Conservation (phyloP, 1,140 invertebrate genomes). For the Aethina tumida region DNA sequence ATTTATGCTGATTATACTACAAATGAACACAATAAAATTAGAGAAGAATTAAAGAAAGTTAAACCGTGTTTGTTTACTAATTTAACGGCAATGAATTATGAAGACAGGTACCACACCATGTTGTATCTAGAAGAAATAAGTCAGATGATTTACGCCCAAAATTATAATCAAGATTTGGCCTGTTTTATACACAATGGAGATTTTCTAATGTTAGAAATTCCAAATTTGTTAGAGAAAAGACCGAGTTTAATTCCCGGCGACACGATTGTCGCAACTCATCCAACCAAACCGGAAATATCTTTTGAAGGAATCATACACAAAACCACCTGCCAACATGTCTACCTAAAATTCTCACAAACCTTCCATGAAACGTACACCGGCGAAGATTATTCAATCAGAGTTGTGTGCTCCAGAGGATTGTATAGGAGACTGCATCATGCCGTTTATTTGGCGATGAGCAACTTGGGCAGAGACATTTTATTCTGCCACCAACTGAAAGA, state of each 20-base stretch:
- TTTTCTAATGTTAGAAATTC: constrained; percentile 64
- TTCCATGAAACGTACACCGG: constrained; percentile 32
- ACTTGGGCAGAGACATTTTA: constrained; percentile 25
- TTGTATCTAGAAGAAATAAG: constrained; percentile 72
- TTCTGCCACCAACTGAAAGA: constrained; percentile 27
- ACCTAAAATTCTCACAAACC: constrained; percentile 28
- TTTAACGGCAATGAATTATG: constrained; percentile 47
- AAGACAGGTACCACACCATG: constrained; percentile 55
- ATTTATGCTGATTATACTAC: constrained; percentile 25
- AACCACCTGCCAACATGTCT: constrained; percentile 29
- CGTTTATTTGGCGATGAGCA: constrained; percentile 21
- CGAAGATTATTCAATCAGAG: constrained; percentile 30
- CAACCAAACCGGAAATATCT: constrained; percentile 30
- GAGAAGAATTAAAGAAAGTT: constrained; percentile 32
- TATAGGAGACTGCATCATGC: constrained; percentile 28
- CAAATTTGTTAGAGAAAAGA: constrained; percentile 70
- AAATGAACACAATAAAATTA: not conserved
- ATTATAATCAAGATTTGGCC: constrained; percentile 58
- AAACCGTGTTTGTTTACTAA: constrained; percentile 41
- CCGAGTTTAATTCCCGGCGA: constrained; percentile 79
- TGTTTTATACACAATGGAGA: constrained; percentile 52
- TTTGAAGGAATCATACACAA: constrained; percentile 32
- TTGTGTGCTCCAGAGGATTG: constrained; percentile 16
- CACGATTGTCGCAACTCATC: constrained; percentile 49
- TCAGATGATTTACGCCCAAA: constrained; percentile 50